Evolutionary conservation across 2,888 invertebrate species (phyloP).

Genomic region (Leptinotarsa juncta): DNA sequence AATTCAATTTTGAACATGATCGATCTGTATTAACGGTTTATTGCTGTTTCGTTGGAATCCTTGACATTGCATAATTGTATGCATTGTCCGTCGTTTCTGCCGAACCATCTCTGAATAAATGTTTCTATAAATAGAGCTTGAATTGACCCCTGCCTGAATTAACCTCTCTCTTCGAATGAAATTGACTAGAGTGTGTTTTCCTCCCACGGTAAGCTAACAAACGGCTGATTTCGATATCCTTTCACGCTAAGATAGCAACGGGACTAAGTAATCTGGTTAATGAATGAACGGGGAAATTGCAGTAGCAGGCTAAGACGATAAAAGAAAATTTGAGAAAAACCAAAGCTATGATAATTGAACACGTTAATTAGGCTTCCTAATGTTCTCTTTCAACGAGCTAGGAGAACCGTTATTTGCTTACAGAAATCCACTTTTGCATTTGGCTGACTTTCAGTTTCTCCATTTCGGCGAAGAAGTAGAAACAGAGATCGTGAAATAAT

Average conservation of each 20-base stretch:
- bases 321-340: slow-evolving; percentile 48
- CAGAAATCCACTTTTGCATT: slow-evolving; percentile 47
- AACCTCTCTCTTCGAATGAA: not conserved
- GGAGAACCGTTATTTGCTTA: slow-evolving; percentile 49
- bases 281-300: slow-evolving; percentile 32
- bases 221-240: slow-evolving; percentile 27
- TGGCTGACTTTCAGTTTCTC: slow-evolving; percentile 47
- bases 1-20: no score
- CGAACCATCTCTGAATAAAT: no score
- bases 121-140: not conserved
- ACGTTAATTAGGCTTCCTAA: slow-evolving; percentile 57
- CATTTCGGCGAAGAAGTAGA: slow-evolving; percentile 33
- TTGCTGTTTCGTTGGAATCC: no score
- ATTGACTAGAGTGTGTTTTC: slow-evolving; percentile 1
- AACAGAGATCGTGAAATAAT: slow-evolving; percentile 31
- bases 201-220: not conserved
- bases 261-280: slow-evolving; percentile 31
- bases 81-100: no score
- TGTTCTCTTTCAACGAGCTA: slow-evolving; percentile 51
- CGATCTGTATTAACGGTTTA: no score
- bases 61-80: no score
- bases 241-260: slow-evolving; percentile 25
- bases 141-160: not conserved
- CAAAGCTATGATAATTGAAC: slow-evolving; percentile 54
- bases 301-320: slow-evolving; percentile 28